Evolutionary conservation across 1,140 invertebrate genomes (phyloP), one percentile per base, ranked within the genome.

Genomic region (Diachasma alloeum): DNA sequence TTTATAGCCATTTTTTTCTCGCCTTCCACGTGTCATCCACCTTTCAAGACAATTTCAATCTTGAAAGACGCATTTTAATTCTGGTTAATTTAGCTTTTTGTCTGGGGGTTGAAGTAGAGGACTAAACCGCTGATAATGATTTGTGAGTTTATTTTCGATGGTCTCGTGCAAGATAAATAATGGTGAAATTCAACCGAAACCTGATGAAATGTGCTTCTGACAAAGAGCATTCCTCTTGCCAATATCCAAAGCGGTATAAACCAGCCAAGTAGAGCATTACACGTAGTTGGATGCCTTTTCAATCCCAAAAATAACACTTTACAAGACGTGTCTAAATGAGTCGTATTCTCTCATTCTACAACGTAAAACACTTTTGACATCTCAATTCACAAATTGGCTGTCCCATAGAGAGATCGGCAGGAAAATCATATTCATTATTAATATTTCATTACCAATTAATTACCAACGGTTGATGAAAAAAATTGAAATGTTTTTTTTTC

Each of bases 11-110:
- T 72, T 46, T 66, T 24, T 17, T 53, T 53, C 19, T 36, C 26
- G 17, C n/a, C 68, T 37, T 26, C 67, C 75, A 76, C 75, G 75
- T 76, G 75, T 76, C 75, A 76, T 71, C 75, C 75, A 76, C 75
- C 75, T 69, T 56, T 37, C 6, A 13, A 17, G 19, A 75, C 24
- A 26, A 48, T 13, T 69, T 31, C 39, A 56, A 53, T 19, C 15
- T 53, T 31, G 6, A 31, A 31, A 2, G 2, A 6, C 31, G 31
- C 31, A 31, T 6, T 31, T 31, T 6, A 31, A 31, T 31, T 31
- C 31, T 6, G 31, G 31, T 31, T 6, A 2, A 31, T 31, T 31
- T 31, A 31, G 31, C 31, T 31, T 31, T 31, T 6, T 31, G 31
- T 31, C 31, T 31, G 31, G 31, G 6, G 31, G 2, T 31, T 31